Percentiles rank a stretch among this genome's conserved stretches.
These are phyloP conservation scores for Herminia tarsipennalis DNA, from an alignment of 2,888 invertebrate genomes.

Conservation along the genomic window DNA sequence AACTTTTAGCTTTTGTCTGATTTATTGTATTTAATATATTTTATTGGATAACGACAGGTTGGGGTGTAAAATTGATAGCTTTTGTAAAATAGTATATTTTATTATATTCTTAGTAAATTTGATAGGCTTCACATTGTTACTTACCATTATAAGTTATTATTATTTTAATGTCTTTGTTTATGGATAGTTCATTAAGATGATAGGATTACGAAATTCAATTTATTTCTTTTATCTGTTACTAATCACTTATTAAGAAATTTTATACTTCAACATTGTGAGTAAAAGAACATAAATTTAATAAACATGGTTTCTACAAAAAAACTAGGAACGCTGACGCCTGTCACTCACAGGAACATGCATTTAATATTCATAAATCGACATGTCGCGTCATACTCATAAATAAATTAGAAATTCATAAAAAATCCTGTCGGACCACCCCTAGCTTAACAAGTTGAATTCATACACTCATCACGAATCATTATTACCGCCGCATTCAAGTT, in stretches of 20 bases:
- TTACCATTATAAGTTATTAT: too few relatives aligned
- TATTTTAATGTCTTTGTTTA: too few relatives aligned
- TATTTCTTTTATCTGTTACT: too few relatives aligned
- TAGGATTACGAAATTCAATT: too few relatives aligned
- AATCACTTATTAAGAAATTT: too few relatives aligned
- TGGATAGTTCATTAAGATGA: too few relatives aligned
- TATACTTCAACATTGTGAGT: too few relatives aligned
- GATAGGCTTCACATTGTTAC: too few relatives aligned
- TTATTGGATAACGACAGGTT: constrained; percentile 10
- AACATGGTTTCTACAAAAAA: constrained; percentile 37
- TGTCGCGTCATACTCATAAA: constrained; percentile 70
- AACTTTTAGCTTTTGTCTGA: constrained; percentile 35
- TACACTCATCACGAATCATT: constrained; percentile 57
- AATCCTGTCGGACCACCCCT: constrained; percentile 66
- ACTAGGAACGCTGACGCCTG: constrained; percentile 43
- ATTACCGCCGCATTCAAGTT: constrained; percentile 21
- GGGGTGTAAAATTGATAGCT: neutral
- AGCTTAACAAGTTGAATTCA: constrained; percentile 50
- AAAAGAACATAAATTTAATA: constrained; percentile 24
- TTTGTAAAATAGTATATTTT: too few relatives aligned
- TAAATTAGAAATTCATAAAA: constrained; percentile 71
- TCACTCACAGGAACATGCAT: constrained; percentile 46
- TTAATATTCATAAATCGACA: constrained; percentile 76
- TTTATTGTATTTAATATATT: constrained; percentile 24
- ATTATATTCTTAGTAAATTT: too few relatives aligned